Conservation (phyloP, 2,113 vertebrate species). For the Vireo altiloquus region DNA sequence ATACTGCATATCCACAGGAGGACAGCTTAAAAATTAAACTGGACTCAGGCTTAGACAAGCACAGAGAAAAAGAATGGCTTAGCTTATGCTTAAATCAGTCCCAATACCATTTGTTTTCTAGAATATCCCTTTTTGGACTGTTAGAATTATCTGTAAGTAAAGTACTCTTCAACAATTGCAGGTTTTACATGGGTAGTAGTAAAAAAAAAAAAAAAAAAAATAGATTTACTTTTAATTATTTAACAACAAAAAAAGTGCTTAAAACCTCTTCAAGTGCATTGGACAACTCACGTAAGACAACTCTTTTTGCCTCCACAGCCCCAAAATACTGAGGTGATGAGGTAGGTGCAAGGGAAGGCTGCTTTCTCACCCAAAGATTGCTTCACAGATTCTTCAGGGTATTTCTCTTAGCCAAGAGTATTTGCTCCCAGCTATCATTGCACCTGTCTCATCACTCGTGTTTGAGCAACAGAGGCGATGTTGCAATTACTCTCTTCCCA, state of each 20-base stretch:
- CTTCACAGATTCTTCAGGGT: not conserved
- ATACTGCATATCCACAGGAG: not conserved
- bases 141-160: not conserved
- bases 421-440: not conserved
- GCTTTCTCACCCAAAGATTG: not conserved
- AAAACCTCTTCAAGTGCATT: not conserved
- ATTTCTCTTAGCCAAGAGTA: not conserved
- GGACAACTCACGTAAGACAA: not conserved
- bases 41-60: not conserved
- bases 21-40: not conserved
- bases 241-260: not conserved
- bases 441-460: not conserved
- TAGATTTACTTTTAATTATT: not conserved
- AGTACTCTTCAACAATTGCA: not conserved
- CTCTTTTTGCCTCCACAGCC: not conserved
- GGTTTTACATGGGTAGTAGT: not conserved
- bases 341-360: not conserved
- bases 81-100: not conserved
- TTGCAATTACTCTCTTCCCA: not conserved
- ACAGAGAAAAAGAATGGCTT: not conserved
- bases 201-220: no score
- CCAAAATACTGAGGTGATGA: not conserved
- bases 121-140: not conserved
- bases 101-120: not conserved
- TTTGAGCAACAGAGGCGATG: not conserved